Evolutionary conservation across 2,797 vertebrate species (phyloP).

Genomic region (Octomys mimax): DNA sequence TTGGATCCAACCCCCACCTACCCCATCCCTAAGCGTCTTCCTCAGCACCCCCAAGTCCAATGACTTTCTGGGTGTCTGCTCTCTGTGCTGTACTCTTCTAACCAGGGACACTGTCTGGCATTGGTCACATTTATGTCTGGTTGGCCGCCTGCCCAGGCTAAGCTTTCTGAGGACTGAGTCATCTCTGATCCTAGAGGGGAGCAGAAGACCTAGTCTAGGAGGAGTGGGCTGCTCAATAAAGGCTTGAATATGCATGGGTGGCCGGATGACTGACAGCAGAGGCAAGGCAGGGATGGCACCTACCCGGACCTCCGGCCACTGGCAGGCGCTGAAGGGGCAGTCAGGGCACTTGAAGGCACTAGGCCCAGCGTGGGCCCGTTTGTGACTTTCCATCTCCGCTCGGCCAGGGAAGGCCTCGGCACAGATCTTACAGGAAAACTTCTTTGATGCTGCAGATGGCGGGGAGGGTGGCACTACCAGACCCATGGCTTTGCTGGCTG

Average conservation of each 20-base stretch:
- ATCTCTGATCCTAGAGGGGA: not conserved
- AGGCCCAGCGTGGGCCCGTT: constrained; percentile 96
- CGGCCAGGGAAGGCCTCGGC: constrained; percentile 96
- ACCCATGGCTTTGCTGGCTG: constrained; percentile 68
- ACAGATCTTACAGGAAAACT: constrained; percentile 98
- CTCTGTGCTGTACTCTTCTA: not conserved
- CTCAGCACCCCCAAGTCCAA: not conserved
- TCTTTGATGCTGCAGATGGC: constrained; percentile 89
- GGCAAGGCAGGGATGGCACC: constrained; percentile 28
- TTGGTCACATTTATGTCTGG: not conserved
- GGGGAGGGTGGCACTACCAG: constrained; percentile 72
- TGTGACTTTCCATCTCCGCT: constrained; percentile 99
- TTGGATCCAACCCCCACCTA: not conserved
- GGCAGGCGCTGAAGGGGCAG: constrained; percentile 94
- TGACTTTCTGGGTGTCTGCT: not conserved
- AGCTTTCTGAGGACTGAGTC: not conserved
- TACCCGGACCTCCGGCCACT: constrained; percentile 97
- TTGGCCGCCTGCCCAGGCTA: not conserved
- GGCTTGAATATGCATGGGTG: not conserved
- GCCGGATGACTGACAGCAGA: not conserved
- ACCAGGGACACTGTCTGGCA: not conserved
- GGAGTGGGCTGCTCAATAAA: not conserved
- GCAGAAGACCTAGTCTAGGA: not conserved
- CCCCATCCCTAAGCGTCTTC: not conserved
- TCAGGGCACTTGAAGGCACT: constrained; percentile 98